Evolutionary conservation across 1,140 invertebrate species (phyloP).

Genomic region (Drosophila sechellia): DNA sequence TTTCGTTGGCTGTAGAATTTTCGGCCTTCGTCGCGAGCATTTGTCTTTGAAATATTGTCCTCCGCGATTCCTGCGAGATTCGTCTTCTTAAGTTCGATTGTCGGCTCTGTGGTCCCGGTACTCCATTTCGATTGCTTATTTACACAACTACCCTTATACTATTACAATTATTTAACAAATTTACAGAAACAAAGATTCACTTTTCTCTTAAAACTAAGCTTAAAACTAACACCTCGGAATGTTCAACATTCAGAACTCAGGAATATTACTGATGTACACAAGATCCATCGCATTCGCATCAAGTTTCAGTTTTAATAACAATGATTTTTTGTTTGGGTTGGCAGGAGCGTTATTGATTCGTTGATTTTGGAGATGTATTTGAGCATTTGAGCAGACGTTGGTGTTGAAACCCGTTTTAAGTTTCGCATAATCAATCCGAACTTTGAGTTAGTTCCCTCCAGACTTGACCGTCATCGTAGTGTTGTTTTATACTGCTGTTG

Average conservation of each 20-base stretch:
- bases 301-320: neutral
- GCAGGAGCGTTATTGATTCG: constrained; percentile 2
- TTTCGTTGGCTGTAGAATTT: neutral
- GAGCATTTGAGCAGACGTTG: constrained; percentile 14
- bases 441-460: constrained; percentile 19
- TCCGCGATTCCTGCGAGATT: neutral
- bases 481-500: constrained; percentile 49
- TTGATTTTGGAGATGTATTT: constrained; percentile 5
- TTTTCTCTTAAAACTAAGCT: constrained; percentile 12
- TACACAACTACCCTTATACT: constrained; percentile 13
- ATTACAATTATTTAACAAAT: constrained; percentile 29
- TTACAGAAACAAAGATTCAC: neutral
- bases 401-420: neutral
- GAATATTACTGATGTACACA: neutral
- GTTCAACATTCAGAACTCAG: constrained; percentile 20
- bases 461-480: constrained; percentile 29
- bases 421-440: neutral
- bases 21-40: neutral
- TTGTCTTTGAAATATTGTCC: neutral
- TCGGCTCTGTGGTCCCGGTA: constrained; percentile 8
- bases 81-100: neutral
- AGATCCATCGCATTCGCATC: constrained; percentile 3
- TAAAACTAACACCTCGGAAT: constrained; percentile 7
- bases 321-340: neutral
- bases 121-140: neutral